Percentiles rank a stretch among this genome's conserved stretches.
Evolutionary conservation across 2,113 vertebrate species (phyloP).

Genomic region (Blennius ocellaris): DNA sequence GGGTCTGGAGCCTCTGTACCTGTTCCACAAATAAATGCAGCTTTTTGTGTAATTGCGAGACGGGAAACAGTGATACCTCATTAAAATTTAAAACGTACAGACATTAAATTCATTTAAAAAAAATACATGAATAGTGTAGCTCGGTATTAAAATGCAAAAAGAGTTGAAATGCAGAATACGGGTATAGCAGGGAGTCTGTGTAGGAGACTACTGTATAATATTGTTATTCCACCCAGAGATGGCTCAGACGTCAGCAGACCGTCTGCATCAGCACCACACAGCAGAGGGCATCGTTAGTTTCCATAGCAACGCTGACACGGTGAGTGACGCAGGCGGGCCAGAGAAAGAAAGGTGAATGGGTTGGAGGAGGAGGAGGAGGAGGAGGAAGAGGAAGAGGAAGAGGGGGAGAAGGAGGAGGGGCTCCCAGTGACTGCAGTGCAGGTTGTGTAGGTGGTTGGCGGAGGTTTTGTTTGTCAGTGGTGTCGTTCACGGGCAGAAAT

Average conservation of each 20-base stretch:
- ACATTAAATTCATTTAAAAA: background rate
- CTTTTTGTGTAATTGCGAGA: background rate
- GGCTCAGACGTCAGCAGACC: slow-evolving; percentile 72
- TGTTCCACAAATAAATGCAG: background rate
- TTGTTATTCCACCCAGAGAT: slow-evolving; percentile 55
- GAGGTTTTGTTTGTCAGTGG: slow-evolving; percentile 12
- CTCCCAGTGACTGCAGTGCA: slow-evolving; percentile 57
- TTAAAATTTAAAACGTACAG: background rate
- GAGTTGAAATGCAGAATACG: background rate
- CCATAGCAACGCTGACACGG: slow-evolving; percentile 83
- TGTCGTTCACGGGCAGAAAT: slow-evolving; percentile 27
- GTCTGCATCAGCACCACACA: slow-evolving; percentile 80
- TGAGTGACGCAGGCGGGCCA: slow-evolving; percentile 72
- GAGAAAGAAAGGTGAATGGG: slow-evolving; percentile 68
- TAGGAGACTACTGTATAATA: slow-evolving; percentile 30
- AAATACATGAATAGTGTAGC: background rate
- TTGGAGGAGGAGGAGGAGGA: slow-evolving; percentile 31
- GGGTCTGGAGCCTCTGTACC: background rate
- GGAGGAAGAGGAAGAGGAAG: slow-evolving; percentile 28
- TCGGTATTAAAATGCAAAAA: background rate
- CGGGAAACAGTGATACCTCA: background rate
- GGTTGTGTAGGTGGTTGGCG: slow-evolving; percentile 61
- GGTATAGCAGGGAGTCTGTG: background rate
- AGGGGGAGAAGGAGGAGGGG: slow-evolving; percentile 16
- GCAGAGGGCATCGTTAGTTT: slow-evolving; percentile 79